phyloP scores from a whole-genome alignment of 2,113 vertebrate genomes.

The Lycaon pictus region DNA sequence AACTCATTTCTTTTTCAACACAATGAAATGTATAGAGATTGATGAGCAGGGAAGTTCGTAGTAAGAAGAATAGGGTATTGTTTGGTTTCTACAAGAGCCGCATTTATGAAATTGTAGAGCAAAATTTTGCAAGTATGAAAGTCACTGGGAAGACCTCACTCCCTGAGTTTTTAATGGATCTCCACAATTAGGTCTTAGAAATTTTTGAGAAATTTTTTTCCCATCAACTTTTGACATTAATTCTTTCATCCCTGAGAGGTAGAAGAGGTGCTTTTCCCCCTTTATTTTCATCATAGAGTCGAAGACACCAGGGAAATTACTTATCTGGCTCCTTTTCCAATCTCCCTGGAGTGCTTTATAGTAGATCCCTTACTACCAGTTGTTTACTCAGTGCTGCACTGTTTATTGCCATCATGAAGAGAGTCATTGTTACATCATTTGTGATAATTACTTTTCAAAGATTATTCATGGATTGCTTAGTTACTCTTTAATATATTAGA shows the following conservation, averaged over 20 bases:
- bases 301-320: background rate
- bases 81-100: slow-evolving; percentile 44
- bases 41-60: background rate
- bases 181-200: background rate
- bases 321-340: background rate
- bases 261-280: background rate
- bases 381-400: background rate
- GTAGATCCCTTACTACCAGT: background rate
- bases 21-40: background rate
- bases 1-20: background rate
- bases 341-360: background rate
- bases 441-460: background rate
- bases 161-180: background rate
- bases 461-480: background rate
- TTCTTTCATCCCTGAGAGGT: background rate
- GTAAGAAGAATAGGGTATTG: background rate
- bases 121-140: slow-evolving; percentile 21
- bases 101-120: background rate
- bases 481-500: background rate
- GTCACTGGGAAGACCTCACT: background rate
- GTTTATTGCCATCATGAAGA: background rate
- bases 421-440: slow-evolving; percentile 32
- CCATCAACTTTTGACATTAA: background rate
- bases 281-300: background rate
- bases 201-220: background rate